A percentile compares a stretch with the other conserved stretches of the same genome.
phyloP scores from a whole-genome alignment of 2,797 vertebrate species.

The Lithobates sylvaticus region DNA sequence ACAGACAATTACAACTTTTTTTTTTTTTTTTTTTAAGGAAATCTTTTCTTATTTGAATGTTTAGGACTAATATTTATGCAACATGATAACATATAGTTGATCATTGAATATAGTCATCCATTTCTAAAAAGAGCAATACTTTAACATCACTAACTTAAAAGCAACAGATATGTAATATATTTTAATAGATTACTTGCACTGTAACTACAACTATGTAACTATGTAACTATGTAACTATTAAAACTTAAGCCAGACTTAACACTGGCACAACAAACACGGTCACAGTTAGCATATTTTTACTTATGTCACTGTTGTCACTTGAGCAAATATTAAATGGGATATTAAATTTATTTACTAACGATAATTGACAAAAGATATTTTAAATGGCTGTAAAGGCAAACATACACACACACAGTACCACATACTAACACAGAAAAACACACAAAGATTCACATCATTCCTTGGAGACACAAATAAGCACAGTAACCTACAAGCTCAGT shows the following conservation, averaged over 20 bases:
- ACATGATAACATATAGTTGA: background rate
- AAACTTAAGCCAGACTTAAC: slow-evolving; percentile 1
- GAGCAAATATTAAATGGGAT: background rate
- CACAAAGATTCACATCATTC: background rate
- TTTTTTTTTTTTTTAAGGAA: background rate
- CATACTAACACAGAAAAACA: background rate
- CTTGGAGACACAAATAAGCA: background rate
- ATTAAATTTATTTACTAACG: background rate
- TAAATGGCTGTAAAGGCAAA: background rate
- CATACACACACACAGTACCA: background rate
- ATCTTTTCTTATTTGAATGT: background rate
- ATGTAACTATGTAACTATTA: too few species aligned
- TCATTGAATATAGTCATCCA: background rate
- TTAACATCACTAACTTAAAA: background rate
- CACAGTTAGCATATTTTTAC: slow-evolving; percentile 6
- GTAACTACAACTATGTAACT: slow-evolving; percentile 31
- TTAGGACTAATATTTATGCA: background rate
- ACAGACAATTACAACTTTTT: background rate
- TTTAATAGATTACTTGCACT: slow-evolving; percentile 37
- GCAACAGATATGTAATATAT: background rate
- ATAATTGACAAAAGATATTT: background rate
- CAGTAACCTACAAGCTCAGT: background rate
- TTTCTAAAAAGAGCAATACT: background rate
- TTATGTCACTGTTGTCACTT: background rate
- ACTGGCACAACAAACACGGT: slow-evolving; percentile 4